Conservation (phyloP, 2,888 invertebrate species). For the Adela reaumurella region DNA sequence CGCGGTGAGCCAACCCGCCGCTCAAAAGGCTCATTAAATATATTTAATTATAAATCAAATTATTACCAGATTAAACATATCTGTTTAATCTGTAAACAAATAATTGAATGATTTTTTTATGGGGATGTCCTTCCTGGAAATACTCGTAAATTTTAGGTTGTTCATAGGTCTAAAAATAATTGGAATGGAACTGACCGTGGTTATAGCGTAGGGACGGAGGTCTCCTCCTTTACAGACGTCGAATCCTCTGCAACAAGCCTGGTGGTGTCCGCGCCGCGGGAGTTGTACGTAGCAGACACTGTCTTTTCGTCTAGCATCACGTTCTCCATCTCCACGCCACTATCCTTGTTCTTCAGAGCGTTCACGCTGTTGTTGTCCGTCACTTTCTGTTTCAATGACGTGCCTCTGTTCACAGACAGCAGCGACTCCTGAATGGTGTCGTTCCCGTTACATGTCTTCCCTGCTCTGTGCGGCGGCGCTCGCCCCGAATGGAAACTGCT, state of each 20-base stretch:
- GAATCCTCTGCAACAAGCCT: neutral
- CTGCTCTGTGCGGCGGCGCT: slow-evolving; percentile 37
- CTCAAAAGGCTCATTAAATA: no score
- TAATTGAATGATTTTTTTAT: no score
- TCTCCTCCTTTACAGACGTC: neutral
- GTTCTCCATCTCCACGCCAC: slow-evolving; percentile 55
- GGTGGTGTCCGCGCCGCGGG: slow-evolving; percentile 15
- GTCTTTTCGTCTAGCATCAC: slow-evolving; percentile 48
- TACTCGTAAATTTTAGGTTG: no score
- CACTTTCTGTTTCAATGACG: slow-evolving; percentile 35
- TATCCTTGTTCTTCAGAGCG: slow-evolving; percentile 51
- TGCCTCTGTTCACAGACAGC: slow-evolving; percentile 20
- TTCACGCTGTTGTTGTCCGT: slow-evolving; percentile 29
- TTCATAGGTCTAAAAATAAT: no score
- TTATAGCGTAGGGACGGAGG: neutral
- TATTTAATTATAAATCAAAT: no score
- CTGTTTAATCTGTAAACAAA: no score
- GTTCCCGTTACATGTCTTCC: slow-evolving; percentile 47
- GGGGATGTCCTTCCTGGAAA: no score
- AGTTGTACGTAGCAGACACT: slow-evolving; percentile 32
- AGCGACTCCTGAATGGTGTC: slow-evolving; percentile 49
- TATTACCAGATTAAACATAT: no score
- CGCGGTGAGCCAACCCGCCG: no score
- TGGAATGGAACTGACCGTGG: neutral
- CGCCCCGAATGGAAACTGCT: slow-evolving; percentile 26